A percentile compares a stretch with the other conserved stretches of the same genome.
phyloP scores from a whole-genome alignment of 2,797 vertebrate species.

The Acanthis flammea region DNA sequence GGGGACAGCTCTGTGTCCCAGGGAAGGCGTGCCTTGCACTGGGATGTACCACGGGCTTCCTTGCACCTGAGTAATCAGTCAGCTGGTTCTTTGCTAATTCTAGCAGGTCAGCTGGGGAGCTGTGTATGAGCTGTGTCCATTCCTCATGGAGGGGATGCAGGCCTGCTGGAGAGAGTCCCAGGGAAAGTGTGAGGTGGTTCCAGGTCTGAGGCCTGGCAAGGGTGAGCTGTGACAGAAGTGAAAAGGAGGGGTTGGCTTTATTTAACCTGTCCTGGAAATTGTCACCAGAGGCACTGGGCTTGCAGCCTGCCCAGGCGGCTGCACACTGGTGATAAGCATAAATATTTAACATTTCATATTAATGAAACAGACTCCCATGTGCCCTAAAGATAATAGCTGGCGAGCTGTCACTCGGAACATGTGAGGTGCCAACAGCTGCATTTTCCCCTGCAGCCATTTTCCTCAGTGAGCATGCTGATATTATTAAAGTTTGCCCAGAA shows the following conservation, averaged over 20 bases:
- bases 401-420: not conserved
- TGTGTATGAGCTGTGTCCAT: not conserved
- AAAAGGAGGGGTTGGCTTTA: not conserved
- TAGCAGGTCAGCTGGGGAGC: not conserved
- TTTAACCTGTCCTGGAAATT: not conserved
- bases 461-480: not conserved
- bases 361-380: not conserved
- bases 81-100: not conserved
- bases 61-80: not conserved
- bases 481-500: slow-evolving; percentile 35
- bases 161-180: not conserved
- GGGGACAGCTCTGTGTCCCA: not conserved
- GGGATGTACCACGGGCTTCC: not conserved
- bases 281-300: not conserved
- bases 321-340: slow-evolving; percentile 6
- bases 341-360: slow-evolving; percentile 7
- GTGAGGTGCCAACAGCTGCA: not conserved
- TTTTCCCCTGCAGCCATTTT: slow-evolving; percentile 9
- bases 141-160: not conserved
- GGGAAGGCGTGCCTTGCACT: accelerated
- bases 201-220: not conserved
- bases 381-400: slow-evolving; percentile 1
- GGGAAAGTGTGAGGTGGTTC: not conserved
- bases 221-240: not conserved
- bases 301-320: not conserved